phyloP scores from a whole-genome alignment of 2,797 vertebrate species.

The Australoheros facetus region DNA sequence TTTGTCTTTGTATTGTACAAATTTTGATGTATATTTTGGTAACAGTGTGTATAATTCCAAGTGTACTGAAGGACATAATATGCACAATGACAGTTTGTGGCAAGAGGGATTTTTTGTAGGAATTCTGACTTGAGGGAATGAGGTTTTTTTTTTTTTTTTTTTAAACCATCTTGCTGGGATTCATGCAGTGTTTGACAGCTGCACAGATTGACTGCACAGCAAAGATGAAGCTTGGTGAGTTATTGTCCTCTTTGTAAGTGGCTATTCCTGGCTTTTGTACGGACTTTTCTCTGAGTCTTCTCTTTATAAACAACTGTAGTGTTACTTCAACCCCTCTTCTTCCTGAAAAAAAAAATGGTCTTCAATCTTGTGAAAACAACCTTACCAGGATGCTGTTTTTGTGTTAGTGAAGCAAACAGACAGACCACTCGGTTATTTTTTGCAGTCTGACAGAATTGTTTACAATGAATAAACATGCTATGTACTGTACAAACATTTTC shows the following conservation, averaged over 20 bases:
- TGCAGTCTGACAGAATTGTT: slow-evolving; percentile 68
- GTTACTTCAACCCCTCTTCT: background rate
- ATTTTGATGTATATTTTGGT: slow-evolving; percentile 76
- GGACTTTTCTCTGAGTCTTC: slow-evolving; percentile 25
- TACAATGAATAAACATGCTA: slow-evolving; percentile 62
- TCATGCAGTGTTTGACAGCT: slow-evolving; percentile 32
- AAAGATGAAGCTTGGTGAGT: slow-evolving; percentile 11
- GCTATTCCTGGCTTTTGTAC: slow-evolving; percentile 45
- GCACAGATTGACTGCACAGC: slow-evolving; percentile 15
- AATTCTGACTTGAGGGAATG: background rate
- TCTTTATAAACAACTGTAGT: slow-evolving; percentile 36
- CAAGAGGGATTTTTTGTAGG: slow-evolving; percentile 4
- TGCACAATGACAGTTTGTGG: slow-evolving; percentile 49
- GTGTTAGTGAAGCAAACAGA: slow-evolving; percentile 7
- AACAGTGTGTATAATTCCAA: slow-evolving; percentile 49
- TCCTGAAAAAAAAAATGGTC: background rate
- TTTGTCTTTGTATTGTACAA: slow-evolving; percentile 66
- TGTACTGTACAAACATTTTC: slow-evolving; percentile 66
- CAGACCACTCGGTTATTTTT: slow-evolving; percentile 30
- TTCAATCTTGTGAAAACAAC: slow-evolving; percentile 14
- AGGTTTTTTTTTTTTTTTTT: slow-evolving; percentile 5
- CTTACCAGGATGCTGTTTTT: background rate
- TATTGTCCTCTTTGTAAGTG: slow-evolving; percentile 28
- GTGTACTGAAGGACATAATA: slow-evolving; percentile 36
- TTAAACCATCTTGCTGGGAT: slow-evolving; percentile 14